Evolutionary conservation across 92 coral and sea anemone species (phyloP).

Genomic region (Paragorgia papillata): DNA sequence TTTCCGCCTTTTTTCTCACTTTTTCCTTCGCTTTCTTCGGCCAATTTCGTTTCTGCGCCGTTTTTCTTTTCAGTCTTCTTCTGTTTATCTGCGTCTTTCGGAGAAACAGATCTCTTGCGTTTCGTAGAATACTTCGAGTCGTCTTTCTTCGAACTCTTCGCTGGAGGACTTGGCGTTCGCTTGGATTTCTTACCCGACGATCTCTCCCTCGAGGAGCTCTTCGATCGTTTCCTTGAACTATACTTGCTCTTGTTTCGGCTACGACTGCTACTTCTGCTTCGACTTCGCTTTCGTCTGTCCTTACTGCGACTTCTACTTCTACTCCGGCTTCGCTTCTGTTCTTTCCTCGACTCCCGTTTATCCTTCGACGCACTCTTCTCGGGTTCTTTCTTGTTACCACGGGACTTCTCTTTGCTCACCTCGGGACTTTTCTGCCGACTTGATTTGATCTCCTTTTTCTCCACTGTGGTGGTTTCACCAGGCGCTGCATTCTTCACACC

Average conservation of each 20-base stretch:
- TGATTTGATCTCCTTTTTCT: not conserved
- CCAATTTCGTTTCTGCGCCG: not conserved
- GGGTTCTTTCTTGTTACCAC: not conserved
- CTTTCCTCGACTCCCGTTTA: constrained; percentile 17
- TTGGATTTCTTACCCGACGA: constrained; percentile 31
- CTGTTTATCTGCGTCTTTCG: constrained; percentile 8
- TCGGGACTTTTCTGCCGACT: not conserved
- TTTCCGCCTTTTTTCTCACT: not conserved
- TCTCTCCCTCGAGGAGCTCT: constrained; percentile 23
- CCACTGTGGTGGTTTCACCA: not conserved
- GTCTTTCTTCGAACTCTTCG: not conserved
- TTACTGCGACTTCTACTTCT: constrained; percentile 37
- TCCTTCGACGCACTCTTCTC: not conserved
- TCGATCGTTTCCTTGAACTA: constrained; percentile 27
- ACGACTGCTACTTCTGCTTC: constrained; percentile 26
- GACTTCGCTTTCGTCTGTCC: constrained; percentile 23
- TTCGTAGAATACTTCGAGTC: not conserved
- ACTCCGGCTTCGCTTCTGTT: constrained; percentile 28
- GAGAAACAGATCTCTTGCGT: constrained; percentile 5
- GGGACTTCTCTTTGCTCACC: not conserved
- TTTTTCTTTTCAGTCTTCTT: not conserved
- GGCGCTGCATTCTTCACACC: not conserved
- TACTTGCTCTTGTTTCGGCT: constrained; percentile 9
- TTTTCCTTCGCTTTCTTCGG: not conserved
- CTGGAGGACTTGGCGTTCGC: constrained; percentile 40